Percentiles rank a stretch among this genome's conserved stretches.
These are phyloP conservation scores for Sarcophaga rosellei DNA, from an alignment of 2,888 invertebrate species.

Conservation along the genomic window DNA sequence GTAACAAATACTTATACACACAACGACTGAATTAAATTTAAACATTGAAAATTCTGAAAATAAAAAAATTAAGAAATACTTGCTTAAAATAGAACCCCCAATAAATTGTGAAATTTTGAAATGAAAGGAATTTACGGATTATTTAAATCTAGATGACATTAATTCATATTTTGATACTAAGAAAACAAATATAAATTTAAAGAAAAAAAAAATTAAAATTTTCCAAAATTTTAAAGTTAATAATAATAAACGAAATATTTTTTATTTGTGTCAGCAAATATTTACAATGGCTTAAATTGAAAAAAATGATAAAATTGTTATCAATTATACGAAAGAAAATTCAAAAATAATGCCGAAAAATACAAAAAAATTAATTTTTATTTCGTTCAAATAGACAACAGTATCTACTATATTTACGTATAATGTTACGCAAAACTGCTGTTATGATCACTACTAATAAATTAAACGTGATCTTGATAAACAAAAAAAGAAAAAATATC, in stretches of 20 bases:
- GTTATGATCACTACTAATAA: slow-evolving; percentile 14
- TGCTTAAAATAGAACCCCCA: slow-evolving; percentile 1
- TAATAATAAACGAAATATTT: too few species aligned
- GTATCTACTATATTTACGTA: not conserved
- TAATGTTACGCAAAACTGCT: slow-evolving; percentile 29
- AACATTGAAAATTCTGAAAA: slow-evolving; percentile 6
- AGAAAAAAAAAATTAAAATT: too few species aligned
- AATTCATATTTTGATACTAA: slow-evolving; percentile 10
- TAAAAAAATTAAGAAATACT: not conserved
- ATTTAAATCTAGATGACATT: not conserved
- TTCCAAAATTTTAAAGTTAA: too few species aligned
- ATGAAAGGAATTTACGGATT: not conserved
- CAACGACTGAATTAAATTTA: not conserved
- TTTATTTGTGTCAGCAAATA: not conserved
- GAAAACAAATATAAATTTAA: too few species aligned
- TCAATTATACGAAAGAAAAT: slow-evolving; percentile 1
- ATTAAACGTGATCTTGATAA: slow-evolving; percentile 50
- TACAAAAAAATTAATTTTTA: not conserved
- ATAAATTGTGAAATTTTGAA: not conserved
- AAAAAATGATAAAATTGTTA: slow-evolving; percentile 34
- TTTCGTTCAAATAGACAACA: not conserved
- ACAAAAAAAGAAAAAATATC: not conserved
- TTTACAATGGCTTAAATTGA: not conserved
- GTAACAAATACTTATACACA: not conserved
- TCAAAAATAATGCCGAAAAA: not conserved